Conservation (phyloP, 2,113 vertebrate genomes). For the Pheucticus melanocephalus region DNA sequence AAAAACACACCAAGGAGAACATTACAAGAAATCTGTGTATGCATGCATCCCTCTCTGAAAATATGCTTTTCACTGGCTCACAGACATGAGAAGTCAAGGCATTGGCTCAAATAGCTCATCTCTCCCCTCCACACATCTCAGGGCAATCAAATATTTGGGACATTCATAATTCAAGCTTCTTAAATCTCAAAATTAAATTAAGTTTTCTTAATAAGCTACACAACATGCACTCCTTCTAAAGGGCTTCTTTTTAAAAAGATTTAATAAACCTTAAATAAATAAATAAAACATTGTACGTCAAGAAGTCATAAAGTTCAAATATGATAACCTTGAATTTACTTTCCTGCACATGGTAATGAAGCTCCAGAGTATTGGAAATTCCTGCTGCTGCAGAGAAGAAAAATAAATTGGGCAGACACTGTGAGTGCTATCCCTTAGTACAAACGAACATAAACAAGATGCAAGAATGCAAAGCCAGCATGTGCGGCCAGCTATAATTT, state of each 20-base stretch:
- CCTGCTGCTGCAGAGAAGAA: constrained; percentile 45
- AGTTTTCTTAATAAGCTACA: constrained; percentile 7
- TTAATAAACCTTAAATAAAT: constrained; percentile 44
- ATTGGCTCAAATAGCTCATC: background rate
- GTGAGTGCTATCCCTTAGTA: constrained; percentile 51
- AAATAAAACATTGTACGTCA: constrained; percentile 50
- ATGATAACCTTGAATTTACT: constrained; percentile 62
- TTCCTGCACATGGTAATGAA: constrained; percentile 62
- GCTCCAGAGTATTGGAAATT: constrained; percentile 61
- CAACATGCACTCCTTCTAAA: background rate
- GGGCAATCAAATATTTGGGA: background rate
- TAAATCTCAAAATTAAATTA: constrained; percentile 15
- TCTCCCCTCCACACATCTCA: background rate
- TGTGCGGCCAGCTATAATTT: constrained; percentile 52
- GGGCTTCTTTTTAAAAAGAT: background rate
- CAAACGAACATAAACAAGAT: constrained; percentile 61
- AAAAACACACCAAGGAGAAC: background rate
- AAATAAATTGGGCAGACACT: constrained; percentile 59
- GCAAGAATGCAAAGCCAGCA: constrained; percentile 69
- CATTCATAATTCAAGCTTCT: constrained; percentile 5
- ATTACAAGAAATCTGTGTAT: background rate
- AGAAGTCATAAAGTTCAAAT: constrained; percentile 59
- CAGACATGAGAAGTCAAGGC: background rate
- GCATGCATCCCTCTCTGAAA: background rate
- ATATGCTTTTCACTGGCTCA: background rate